phyloP scores from a whole-genome alignment of 2,113 vertebrate genomes.

The Anarrhichthys ocellatus region DNA sequence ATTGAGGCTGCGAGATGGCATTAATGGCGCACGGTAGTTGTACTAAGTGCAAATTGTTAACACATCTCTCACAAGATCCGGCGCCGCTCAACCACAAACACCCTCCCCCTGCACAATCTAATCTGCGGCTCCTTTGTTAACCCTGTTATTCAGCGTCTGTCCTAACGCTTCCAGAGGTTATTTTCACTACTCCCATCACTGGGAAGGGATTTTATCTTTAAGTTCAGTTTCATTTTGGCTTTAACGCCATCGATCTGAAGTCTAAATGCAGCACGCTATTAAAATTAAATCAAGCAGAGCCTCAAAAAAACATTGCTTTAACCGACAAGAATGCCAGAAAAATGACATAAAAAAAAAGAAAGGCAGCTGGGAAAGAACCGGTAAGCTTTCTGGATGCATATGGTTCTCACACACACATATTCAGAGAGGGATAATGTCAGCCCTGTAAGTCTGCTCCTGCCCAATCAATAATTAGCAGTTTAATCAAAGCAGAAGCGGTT shows the following conservation, averaged over 20 bases:
- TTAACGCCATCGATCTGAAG: background rate
- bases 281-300: background rate
- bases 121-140: background rate
- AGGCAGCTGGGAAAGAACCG: slow-evolving; percentile 1
- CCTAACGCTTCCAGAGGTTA: background rate
- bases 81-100: background rate
- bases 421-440: slow-evolving; percentile 34
- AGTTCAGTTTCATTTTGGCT: background rate
- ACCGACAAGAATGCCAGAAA: background rate
- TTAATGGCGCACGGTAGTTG: slow-evolving; percentile 11
- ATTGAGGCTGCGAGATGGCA: slow-evolving; percentile 15
- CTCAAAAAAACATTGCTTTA: background rate
- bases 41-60: slow-evolving; percentile 3
- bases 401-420: background rate
- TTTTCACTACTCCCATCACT: background rate
- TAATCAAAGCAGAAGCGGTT: slow-evolving; percentile 64
- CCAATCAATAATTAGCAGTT: slow-evolving; percentile 63
- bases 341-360: background rate
- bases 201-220: background rate
- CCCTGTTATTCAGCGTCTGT: background rate
- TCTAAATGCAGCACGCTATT: background rate
- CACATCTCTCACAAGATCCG: background rate
- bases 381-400: background rate
- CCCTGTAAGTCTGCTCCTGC: slow-evolving; percentile 35
- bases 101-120: background rate